phyloP scores from a whole-genome alignment of 2,113 vertebrate genomes.

The Illadopsis cleaveri region DNA sequence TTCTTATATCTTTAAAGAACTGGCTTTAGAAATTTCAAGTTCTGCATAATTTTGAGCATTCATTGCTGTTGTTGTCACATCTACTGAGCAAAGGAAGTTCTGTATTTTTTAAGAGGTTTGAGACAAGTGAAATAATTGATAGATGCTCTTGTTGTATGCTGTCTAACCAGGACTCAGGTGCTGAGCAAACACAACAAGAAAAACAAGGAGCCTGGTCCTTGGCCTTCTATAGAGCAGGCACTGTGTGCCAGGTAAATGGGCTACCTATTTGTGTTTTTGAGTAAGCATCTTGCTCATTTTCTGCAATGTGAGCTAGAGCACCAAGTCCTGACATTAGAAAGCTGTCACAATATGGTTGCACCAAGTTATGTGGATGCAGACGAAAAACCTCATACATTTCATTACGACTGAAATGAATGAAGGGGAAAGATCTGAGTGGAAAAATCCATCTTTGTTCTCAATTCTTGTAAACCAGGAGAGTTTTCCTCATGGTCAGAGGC shows the following conservation, averaged over 20 bases:
- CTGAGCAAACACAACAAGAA: background rate
- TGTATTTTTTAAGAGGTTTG: background rate
- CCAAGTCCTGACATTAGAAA: background rate
- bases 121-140: background rate
- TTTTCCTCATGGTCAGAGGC: background rate
- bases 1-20: background rate
- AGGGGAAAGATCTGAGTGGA: background rate
- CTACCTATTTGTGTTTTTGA: background rate
- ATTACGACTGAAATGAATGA: background rate
- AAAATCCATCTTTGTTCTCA: background rate
- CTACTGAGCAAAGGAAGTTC: background rate
- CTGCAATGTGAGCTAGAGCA: background rate
- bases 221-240: background rate
- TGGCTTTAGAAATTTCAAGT: background rate
- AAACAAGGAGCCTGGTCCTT: background rate
- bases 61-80: background rate
- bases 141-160: background rate
- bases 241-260: background rate
- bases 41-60: background rate
- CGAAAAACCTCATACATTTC: background rate
- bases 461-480: background rate
- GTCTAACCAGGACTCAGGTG: background rate
- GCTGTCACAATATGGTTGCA: background rate
- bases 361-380: background rate
- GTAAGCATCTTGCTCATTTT: background rate